These are phyloP conservation scores for Rhinoptilus africanus DNA, from an alignment of 2,113 vertebrate species.

Conservation along the genomic window DNA sequence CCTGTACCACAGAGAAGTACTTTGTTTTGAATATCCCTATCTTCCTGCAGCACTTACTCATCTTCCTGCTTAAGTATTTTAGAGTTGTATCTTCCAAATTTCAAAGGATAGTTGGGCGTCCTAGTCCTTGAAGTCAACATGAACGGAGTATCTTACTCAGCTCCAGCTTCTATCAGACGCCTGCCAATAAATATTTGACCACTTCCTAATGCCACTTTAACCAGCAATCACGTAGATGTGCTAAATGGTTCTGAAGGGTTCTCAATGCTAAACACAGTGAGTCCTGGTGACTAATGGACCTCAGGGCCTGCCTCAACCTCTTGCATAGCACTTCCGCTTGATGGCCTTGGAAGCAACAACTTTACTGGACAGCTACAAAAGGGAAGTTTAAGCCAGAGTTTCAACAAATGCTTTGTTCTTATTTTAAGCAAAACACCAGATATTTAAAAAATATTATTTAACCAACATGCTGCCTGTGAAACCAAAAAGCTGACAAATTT, in stretches of 20 bases:
- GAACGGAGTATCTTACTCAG: background rate
- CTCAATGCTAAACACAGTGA: background rate
- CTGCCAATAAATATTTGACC: background rate
- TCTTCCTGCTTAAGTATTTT: slow-evolving; percentile 33
- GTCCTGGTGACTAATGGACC: background rate
- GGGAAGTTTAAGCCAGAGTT: background rate
- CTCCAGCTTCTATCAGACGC: background rate
- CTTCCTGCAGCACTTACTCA: slow-evolving; percentile 41
- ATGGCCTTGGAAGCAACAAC: background rate
- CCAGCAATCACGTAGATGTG: background rate
- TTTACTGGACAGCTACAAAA: background rate
- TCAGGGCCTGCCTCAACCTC: background rate
- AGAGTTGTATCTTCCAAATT: background rate
- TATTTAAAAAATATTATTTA: background rate
- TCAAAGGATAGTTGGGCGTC: background rate
- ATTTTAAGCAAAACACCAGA: background rate
- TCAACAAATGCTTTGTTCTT: background rate
- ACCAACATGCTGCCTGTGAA: background rate
- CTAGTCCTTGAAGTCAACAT: background rate
- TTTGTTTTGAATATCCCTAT: slow-evolving; percentile 1
- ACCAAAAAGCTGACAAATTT: background rate
- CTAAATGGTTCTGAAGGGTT: background rate
- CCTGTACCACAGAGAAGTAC: background rate
- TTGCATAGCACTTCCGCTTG: background rate
- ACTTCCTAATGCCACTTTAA: background rate